Base-by-base conservation (phyloP, 2,888 invertebrate genomes). In the Chymomyza caudatula region DNA sequence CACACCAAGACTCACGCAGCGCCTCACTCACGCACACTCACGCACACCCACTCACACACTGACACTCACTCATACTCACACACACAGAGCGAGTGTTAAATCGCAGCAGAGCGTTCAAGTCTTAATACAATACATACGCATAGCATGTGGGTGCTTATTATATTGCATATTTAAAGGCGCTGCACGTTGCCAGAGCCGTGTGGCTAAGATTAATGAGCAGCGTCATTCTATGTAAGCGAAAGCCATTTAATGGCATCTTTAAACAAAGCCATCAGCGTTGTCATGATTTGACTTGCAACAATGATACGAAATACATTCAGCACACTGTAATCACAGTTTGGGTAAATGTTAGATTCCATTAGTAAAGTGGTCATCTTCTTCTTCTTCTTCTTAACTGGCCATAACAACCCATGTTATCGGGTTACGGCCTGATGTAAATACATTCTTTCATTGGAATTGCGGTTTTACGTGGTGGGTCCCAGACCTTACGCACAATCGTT, bases 111-210 rank as follows among this genome's bases (percentile, higher is more conserved):
- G 47, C 47, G 15, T 19, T 47, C 15, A 47, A 47, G 47, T 47
- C 47, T 47, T 47, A 17, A 47, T 47, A 17, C 47, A 47, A 47
- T 47, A 47, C 47, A 19, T 19, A 47, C n/a, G 47, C 47, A 37
- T 44, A 19, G 22, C 20, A 51, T 51, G 51, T 51, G 51, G 20
- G 13, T 43, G 43, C n/a, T 17, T 56, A n/a, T 42, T 71, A 70
- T 73, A 67, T 71, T 76, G 73, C 76, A 78, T 78, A 81, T 73
- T 75, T 70, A 72, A 69, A 78, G 77, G 67, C 77, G 74, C 69
- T 67, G 70, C 76, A 70, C 67, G 56, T 56, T 56, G 43, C 22
- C 54, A 25, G 13, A 29, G 54, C 25, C 29, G 29, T 4, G 6
- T 4, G 6, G 54, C 25, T 17, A 83, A 80, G 80, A 80, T 83